Conservation (phyloP, 2,113 vertebrate species). For the Eleginops maclovinus region DNA sequence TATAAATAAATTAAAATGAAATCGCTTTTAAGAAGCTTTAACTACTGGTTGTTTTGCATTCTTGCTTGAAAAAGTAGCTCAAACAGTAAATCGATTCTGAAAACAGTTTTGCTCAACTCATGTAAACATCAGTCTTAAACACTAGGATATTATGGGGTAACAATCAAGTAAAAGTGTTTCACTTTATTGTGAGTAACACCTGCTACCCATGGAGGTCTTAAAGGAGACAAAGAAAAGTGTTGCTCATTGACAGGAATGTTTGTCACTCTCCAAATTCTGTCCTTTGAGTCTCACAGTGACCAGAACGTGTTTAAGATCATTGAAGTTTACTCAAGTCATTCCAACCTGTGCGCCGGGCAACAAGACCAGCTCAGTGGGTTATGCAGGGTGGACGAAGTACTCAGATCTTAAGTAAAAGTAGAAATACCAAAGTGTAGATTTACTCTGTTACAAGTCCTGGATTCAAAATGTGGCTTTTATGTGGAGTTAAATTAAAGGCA, state of each 20-base stretch:
- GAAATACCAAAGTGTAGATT: no score
- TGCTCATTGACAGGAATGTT: conserved; percentile 10
- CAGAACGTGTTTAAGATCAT: neutral
- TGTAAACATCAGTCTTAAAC: no score
- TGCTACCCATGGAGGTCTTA: neutral
- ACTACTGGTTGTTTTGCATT: neutral
- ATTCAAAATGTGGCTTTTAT: no score
- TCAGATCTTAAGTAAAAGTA: no score
- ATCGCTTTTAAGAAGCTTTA: neutral
- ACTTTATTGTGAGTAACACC: neutral
- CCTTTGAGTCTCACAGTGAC: neutral
- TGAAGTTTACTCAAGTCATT: neutral
- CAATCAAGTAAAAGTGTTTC: neutral
- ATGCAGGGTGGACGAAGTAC: no score
- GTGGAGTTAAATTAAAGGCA: no score
- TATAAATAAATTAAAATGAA: neutral
- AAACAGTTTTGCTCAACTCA: no score
- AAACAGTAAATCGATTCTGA: no score
- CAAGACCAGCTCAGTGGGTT: neutral
- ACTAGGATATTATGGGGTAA: no score
- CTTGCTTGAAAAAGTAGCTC: neutral
- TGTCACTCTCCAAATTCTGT: neutral
- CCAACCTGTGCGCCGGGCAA: neutral
- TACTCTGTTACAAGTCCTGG: no score
- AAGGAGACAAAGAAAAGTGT: neutral